A percentile compares a stretch with the other conserved stretches of the same genome.
Evolutionary conservation across 2,113 vertebrate species (phyloP).

Genomic region (Eleginops maclovinus): DNA sequence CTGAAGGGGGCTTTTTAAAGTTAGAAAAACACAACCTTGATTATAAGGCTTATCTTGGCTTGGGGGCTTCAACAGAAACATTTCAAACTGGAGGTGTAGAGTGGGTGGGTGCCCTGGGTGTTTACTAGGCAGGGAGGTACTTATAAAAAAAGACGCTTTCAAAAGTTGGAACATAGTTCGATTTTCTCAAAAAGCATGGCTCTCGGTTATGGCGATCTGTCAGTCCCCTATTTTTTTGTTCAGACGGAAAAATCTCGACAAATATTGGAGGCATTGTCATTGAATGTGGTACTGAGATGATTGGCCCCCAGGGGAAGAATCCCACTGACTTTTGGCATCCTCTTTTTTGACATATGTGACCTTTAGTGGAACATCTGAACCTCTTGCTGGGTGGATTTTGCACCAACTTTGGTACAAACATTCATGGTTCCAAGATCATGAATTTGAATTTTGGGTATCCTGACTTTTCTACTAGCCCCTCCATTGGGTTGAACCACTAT

Average conservation of each 20-base stretch:
- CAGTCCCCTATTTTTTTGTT: neutral
- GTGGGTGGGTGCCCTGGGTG: neutral
- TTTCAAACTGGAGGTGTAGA: neutral
- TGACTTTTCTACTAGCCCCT: neutral
- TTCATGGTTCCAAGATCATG: neutral
- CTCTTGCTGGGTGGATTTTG: neutral
- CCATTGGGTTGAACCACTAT: neutral
- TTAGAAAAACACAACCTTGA: neutral
- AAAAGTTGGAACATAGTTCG: neutral
- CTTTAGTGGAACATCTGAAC: neutral
- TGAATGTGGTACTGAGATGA: neutral
- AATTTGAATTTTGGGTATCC: neutral
- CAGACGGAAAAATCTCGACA: neutral
- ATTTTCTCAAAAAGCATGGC: neutral
- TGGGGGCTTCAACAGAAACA: neutral
- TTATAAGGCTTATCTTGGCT: slow-evolving; percentile 3
- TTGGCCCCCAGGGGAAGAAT: neutral
- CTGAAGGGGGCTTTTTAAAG: neutral
- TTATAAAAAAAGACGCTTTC: neutral
- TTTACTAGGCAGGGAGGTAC: neutral
- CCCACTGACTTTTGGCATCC: neutral
- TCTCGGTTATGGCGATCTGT: neutral
- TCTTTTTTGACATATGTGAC: neutral
- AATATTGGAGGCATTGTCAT: neutral
- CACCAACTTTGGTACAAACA: neutral